Base-by-base conservation (phyloP, 1,140 invertebrate genomes). In the Ceratoteleas bidentatus region DNA sequence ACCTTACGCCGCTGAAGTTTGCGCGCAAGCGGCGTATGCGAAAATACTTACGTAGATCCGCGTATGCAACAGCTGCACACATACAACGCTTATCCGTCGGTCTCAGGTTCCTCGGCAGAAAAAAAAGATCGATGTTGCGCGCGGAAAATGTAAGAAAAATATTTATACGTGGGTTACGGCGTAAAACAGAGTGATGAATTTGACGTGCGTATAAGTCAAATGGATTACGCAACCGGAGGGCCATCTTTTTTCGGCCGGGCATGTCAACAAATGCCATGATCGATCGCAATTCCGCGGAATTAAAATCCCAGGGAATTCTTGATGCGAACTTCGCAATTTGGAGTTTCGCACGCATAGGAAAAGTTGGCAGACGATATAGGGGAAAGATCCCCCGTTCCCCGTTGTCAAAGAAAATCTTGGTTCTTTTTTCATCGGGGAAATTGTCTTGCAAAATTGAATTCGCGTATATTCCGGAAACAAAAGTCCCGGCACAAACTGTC, bases 111-210 rank as follows among this genome's bases (percentile, higher is more conserved):
- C 66, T 13, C 49, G 36, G 60, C 13, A 58, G 54, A 61, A 54
- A 52, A 78, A 62, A 79, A 68, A 79, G 77, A 80, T 80, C 77
- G 77, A 80, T 80, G 77, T 74, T 80, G 64, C 62, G 64, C 62
- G 50, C 50, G 77, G 69, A 74, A 74, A 80, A 80, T 73, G 69
- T 74, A 80, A 73, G 77, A 80, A 80, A 80, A 80, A 80, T 80
- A 80, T 80, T 80, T 80, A 80, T 80, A 79, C 65, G 76, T 5
- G 68, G 54, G 54, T 66, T 65, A 66, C 66, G 49, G 69, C 68
- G 74, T 80, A 80, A 80, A 80, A 80, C 62, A 73, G 76, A 66
- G 68, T 79, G 68, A 80, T 80, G 62, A 74, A 80, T 80, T 80
- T 80, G 76, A 79, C 76, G 68, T 56, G 76, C 62, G 70, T 58